Base-by-base conservation (phyloP, 2,113 vertebrate species). In the Prunella himalayana region DNA sequence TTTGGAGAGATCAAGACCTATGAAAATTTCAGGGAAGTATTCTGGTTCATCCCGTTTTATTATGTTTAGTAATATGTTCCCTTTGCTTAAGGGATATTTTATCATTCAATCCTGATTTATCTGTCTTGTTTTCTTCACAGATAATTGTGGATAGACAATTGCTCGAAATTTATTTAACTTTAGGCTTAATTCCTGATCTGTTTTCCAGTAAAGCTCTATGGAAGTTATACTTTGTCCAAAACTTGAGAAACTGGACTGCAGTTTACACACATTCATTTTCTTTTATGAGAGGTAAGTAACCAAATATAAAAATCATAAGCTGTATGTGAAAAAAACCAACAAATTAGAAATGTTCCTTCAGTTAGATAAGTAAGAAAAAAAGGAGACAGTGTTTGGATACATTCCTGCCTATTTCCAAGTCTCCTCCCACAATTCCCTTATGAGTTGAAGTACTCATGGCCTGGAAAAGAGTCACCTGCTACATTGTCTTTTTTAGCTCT, bases 401-500 rank as follows among this genome's bases (percentile, higher is more conserved):
- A 35, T 59, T 82, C 37, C 33, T 69, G 10, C 7, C 6, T 45
- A 82, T 65, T 81, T 73, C 82, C 78, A 47, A 76, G 39, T 66
- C 23, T 81, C 21, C 37, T 54, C 27, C 54, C 53, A 60, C 18
- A 51, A 19, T 21, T 80, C 45, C 71, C 31, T 54, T 76, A 60
- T 10, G 50, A 70, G 28, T 2, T 56, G 35, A 85, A 76, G 86
- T 88, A 63, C 33, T 66, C 10, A 11, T 45, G 56, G 18, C 51
- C 44, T 80, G 22, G 60, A 88, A 69, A n/a, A 47, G 21, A 75
- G 64, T 97, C 70, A 99, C 99, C 99, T 98, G 99, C 99, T 88
- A 99, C 99, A 5, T 99, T 99, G 97, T 99, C 99, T 95, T 98
- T 99, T 98, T 99, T 99, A 53, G 99, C 99, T 93, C 99, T 97